Evolutionary conservation across 2,113 vertebrate genomes (phyloP), one percentile per base, ranked within the genome.

Genomic region (Platichthys stellatus): DNA sequence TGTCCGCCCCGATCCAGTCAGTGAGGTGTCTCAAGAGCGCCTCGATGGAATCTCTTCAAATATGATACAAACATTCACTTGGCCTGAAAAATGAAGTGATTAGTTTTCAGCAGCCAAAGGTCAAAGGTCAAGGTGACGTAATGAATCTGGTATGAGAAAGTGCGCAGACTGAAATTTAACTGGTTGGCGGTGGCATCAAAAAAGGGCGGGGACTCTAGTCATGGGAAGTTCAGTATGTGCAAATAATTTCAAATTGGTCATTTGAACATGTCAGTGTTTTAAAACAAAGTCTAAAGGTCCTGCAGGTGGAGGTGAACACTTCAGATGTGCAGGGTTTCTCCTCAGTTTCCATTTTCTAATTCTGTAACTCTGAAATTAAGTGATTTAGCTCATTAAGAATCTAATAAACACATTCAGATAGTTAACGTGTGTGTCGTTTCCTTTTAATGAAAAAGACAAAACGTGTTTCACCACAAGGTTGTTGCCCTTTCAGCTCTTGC

Each of bases 331-430:
- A 0, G 58, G 58, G 14, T 74, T n/a, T 79, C 20, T 57, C 71
- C 21, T 84, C 18, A 17, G 20, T 45, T 5, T 62, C 20, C 38
- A 3, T 60, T 12, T 70, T 49, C 38, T 69, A 73, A 18, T 70
- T 75, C 20, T 80, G 28, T 83, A 56, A 65, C 23, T 80, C 54
- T 58, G 43, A 54, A 60, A 74, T 76, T 83, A 51, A 66, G 73
- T 71, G 62, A 83, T 67, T 80, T 76, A 78, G 47, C 74, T 64
- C 78, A 71, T 76, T 61, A 87, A 72, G 80, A 78, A 82, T 43
- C 78, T 79, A 87, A 85, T 88, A 88, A 89, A 92, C 59, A 65
- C 53, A 56, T 82, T 74, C 72, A 62, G 56, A 67, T 63, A 47
- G 40, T 49, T 24, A 5, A n/a, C 14, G 9, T 38, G 17, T 24